Conservation (phyloP, 1,140 invertebrate genomes). For the Drosophila yakuba region DNA sequence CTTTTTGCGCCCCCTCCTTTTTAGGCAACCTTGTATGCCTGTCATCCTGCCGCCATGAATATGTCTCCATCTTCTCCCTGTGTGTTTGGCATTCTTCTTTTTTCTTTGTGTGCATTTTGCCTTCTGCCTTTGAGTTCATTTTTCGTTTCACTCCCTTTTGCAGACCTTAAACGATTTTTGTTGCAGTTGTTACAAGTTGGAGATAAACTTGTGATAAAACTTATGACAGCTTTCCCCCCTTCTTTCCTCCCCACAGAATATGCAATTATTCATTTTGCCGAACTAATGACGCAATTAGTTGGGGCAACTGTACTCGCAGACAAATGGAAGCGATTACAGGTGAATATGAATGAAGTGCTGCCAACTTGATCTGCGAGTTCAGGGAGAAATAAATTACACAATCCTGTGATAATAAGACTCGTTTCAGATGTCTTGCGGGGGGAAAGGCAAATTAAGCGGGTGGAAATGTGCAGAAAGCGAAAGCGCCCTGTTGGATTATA, state of each 20-base stretch:
- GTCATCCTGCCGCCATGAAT: conserved; percentile 66
- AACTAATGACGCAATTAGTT: conserved; percentile 52
- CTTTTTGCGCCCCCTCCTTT: conserved; percentile 27
- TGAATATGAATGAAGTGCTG: conserved; percentile 48
- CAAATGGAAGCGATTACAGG: conserved; percentile 46
- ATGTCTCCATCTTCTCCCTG: conserved; percentile 45
- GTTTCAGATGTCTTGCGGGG: conserved; percentile 11
- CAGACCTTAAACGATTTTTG: conserved; percentile 56
- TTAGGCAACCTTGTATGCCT: conserved; percentile 56
- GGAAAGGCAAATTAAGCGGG: not conserved
- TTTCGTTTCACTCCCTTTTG: conserved; percentile 11
- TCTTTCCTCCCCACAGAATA: conserved; percentile 3
- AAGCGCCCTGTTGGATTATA: not conserved
- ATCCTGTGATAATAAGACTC: conserved; percentile 37
- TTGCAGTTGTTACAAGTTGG: conserved; percentile 50
- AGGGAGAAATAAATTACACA: conserved; percentile 32
- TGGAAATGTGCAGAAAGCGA: conserved; percentile 6
- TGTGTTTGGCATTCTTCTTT: conserved; percentile 9
- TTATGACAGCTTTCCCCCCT: conserved; percentile 41
- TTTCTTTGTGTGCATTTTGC: conserved; percentile 7
- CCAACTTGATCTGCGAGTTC: conserved; percentile 26
- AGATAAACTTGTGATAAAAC: conserved; percentile 63
- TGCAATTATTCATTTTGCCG: conserved; percentile 47
- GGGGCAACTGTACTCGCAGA: conserved; percentile 26
- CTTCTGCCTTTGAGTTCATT: not conserved